A percentile compares a stretch with the other conserved stretches of the same genome.
Conservation (phyloP, 23 tunicate species). For the Ascidia mentula region DNA sequence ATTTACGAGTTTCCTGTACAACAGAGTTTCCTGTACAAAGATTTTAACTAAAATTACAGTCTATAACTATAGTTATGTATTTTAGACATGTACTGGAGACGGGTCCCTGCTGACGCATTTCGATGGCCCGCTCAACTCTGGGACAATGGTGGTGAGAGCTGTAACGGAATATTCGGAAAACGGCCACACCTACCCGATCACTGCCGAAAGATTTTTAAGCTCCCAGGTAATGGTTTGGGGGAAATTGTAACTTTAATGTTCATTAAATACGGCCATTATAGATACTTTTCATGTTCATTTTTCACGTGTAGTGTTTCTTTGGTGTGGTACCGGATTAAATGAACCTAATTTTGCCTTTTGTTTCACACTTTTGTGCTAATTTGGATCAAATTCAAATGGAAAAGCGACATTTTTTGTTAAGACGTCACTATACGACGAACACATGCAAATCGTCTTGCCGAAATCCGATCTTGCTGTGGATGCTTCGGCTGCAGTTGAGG, state of each 20-base stretch:
- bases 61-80: not conserved
- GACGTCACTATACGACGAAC: conserved; percentile 41
- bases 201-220: not conserved
- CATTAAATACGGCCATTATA: too few species aligned
- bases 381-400: too few species aligned
- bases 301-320: too few species aligned
- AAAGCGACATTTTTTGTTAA: conserved; percentile 9
- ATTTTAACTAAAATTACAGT: too few species aligned
- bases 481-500: conserved; percentile 23
- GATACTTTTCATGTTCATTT: too few species aligned
- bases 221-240: conserved; percentile 20
- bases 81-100: conserved; percentile 24
- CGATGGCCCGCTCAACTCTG: conserved; percentile 14
- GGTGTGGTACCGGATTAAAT: too few species aligned
- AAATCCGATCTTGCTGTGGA: conserved; percentile 18
- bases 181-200: not conserved
- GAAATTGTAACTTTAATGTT: too few species aligned
- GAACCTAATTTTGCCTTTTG: too few species aligned
- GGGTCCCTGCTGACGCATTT: not conserved
- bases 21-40: too few species aligned
- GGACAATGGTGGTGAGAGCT: conserved; percentile 4
- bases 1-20: too few species aligned
- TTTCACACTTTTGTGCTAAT: too few species aligned
- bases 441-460: conserved; percentile 42
- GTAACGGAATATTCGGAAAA: not conserved